Conservation (phyloP, 2,113 vertebrate species). For the Cephalopterus ornatus region DNA sequence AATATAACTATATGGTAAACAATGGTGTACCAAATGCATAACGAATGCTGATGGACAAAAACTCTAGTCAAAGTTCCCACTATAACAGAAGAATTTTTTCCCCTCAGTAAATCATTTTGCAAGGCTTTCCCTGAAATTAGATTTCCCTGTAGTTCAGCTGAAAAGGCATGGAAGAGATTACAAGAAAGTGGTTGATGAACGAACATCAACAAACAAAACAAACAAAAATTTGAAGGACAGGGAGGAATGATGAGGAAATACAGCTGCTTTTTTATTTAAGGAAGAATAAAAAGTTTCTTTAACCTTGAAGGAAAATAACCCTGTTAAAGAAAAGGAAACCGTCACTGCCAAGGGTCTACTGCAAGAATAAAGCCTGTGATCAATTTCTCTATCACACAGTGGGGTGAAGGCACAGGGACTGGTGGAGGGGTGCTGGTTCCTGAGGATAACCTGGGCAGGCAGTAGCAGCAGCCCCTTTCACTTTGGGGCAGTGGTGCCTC, state of each 20-base stretch:
- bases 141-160: not conserved
- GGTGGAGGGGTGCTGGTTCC: not conserved
- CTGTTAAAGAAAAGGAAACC: not conserved
- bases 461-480: not conserved
- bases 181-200: not conserved
- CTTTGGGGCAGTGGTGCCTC: not conserved
- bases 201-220: not conserved
- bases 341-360: not conserved
- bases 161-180: not conserved
- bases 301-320: not conserved
- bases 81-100: not conserved
- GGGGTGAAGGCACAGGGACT: not conserved
- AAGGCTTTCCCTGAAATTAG: not conserved
- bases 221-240: not conserved
- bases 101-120: not conserved
- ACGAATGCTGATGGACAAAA: not conserved
- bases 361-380: not conserved
- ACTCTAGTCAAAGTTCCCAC: not conserved
- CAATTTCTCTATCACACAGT: not conserved
- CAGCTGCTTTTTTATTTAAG: not conserved
- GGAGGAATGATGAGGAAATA: not conserved
- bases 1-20: rapidly evolving
- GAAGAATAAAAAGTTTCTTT: not conserved
- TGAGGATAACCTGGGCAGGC: not conserved
- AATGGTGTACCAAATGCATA: not conserved